phyloP scores from a whole-genome alignment of 37 sponge, comb jelly and placozoan genomes.

The Beroe ovata region DNA sequence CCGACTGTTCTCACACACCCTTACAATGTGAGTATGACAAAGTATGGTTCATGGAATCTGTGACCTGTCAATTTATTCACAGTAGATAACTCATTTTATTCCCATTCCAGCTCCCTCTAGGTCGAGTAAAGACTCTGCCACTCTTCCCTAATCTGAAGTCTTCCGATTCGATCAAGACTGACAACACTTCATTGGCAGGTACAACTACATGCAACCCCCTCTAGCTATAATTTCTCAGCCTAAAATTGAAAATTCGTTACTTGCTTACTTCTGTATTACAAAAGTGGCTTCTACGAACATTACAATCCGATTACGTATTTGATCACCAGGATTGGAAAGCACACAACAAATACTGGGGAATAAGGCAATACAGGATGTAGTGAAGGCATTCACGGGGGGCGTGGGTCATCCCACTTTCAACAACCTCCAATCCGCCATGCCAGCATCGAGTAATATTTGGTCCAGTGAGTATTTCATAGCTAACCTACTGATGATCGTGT shows the following conservation, averaged over 20 bases:
- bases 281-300: no score
- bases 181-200: background rate
- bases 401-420: background rate
- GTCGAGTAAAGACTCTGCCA: background rate
- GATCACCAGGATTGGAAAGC: background rate
- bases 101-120: slow-evolving; percentile 37
- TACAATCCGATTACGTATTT: no score
- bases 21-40: background rate
- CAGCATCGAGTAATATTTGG: slow-evolving; percentile 23
- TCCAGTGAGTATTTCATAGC: background rate
- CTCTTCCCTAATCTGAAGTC: slow-evolving; percentile 32
- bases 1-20: slow-evolving; percentile 27
- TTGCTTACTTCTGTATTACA: no score
- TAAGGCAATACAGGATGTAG: slow-evolving; percentile 7
- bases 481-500: no score
- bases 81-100: no score
- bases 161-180: background rate
- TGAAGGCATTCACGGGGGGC: slow-evolving; percentile 13
- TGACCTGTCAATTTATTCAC: no score
- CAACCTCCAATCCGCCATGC: slow-evolving; percentile 1
- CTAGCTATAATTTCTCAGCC: no score
- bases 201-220: no score
- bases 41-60: no score
- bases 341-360: background rate
- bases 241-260: no score